Percentiles rank a stretch among this genome's conserved stretches.
phyloP scores from a whole-genome alignment of 2,888 invertebrate species.

The Drosophila nr. medialis region DNA sequence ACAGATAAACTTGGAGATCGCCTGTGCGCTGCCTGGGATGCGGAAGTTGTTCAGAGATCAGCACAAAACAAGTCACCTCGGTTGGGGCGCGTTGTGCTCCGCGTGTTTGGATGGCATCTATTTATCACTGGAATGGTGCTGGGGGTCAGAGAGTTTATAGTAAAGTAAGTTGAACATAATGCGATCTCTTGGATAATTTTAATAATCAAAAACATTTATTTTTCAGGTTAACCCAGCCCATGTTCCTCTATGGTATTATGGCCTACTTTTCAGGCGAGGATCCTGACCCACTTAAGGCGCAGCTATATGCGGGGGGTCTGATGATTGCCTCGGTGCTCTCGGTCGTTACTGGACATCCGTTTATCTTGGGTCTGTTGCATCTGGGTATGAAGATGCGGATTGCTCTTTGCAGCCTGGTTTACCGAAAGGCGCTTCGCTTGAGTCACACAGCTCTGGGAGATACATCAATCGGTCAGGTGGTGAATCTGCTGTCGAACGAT shows the following conservation, averaged over 20 bases:
- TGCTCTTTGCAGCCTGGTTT: conserved; percentile 89
- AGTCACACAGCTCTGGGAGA: conserved; percentile 90
- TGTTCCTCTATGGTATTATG: conserved; percentile 87
- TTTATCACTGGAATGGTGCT: conserved; percentile 87
- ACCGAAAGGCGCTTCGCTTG: conserved; percentile 88
- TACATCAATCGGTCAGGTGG: conserved; percentile 91
- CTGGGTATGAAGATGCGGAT: conserved; percentile 89
- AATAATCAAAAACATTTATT: neutral
- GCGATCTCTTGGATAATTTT: neutral
- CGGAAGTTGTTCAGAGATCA: conserved; percentile 40
- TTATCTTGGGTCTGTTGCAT: conserved; percentile 90
- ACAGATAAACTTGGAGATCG: conserved; percentile 52
- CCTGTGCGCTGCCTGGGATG: conserved; percentile 51
- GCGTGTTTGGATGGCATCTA: conserved; percentile 85
- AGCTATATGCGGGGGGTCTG: conserved; percentile 90
- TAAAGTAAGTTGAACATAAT: conserved; percentile 81
- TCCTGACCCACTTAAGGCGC: conserved; percentile 86
- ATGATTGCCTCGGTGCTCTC: conserved; percentile 90
- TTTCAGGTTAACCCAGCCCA: conserved; percentile 87
- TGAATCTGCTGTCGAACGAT: conserved; percentile 97
- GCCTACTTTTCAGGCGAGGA: conserved; percentile 85
- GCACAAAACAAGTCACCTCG: conserved; percentile 46
- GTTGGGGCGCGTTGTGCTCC: conserved; percentile 30
- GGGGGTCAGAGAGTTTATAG: conserved; percentile 87
- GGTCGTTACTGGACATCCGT: conserved; percentile 92